Conservation (phyloP, 2,888 invertebrate species). For the Pterostichus niger region DNA sequence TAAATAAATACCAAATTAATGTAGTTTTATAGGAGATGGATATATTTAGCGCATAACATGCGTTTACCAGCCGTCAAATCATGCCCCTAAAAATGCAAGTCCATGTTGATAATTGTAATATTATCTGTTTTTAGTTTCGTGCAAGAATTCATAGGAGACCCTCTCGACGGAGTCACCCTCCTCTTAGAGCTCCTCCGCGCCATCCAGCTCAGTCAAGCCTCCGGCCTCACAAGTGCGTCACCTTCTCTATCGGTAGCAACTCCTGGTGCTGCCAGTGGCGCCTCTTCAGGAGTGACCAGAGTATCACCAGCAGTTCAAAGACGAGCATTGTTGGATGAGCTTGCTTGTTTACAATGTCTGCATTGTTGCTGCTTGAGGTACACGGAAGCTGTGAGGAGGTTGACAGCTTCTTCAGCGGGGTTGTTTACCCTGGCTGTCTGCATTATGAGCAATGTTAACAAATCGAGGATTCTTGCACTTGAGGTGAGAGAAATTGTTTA, state of each 20-base stretch:
- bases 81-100: too few species aligned
- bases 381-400: constrained; percentile 87
- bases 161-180: constrained; percentile 91
- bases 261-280: too few species aligned
- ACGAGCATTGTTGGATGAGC: constrained; percentile 90
- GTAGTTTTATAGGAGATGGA: too few species aligned
- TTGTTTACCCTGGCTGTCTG: constrained; percentile 91
- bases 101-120: too few species aligned
- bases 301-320: constrained; percentile 85
- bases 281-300: neutral
- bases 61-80: too few species aligned
- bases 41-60: too few species aligned
- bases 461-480: constrained; percentile 90
- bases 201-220: constrained; percentile 89
- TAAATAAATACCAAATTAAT: too few species aligned
- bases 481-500: constrained; percentile 81
- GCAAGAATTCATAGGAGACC: constrained; percentile 93
- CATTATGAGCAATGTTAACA: constrained; percentile 93
- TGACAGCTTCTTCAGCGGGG: constrained; percentile 89
- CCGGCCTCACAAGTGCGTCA: constrained; percentile 73
- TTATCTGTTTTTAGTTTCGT: constrained; percentile 86
- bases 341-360: constrained; percentile 93
- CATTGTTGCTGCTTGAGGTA: constrained; percentile 89
- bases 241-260: neutral
- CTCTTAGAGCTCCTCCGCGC: constrained; percentile 91